These are phyloP conservation scores for Cyphomyrmex costatus DNA, from an alignment of 1,140 invertebrate genomes.

Conservation along the genomic window DNA sequence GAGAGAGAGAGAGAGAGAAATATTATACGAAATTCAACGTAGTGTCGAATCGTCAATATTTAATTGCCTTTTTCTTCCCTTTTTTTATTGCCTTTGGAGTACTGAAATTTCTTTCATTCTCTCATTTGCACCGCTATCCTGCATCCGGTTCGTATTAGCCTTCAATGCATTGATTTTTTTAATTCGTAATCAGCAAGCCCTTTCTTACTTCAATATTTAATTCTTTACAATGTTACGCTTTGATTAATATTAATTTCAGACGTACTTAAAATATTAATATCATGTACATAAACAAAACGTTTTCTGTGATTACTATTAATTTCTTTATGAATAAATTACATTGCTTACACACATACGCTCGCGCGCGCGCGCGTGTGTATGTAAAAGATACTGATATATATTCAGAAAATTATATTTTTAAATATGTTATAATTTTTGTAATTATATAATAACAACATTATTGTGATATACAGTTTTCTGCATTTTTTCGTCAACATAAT, in stretches of 20 bases:
- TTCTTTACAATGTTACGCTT: not conserved
- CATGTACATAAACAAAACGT: not conserved
- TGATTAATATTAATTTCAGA: conserved; percentile 27
- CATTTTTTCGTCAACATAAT: not conserved
- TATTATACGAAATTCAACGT: conserved; percentile 28
- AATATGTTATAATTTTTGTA: not conserved
- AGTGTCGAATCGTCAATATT: conserved; percentile 1
- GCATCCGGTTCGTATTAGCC: conserved; percentile 2
- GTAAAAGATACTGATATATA: not conserved
- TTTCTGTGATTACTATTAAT: not conserved
- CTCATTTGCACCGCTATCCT: conserved; percentile 15
- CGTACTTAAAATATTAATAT: not conserved
- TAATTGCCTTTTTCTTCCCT: conserved; percentile 9
- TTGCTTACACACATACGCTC: no score
- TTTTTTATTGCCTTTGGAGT: not conserved
- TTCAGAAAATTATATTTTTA: conserved; percentile 4
- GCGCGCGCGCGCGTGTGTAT: no score
- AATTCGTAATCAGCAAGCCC: conserved; percentile 15
- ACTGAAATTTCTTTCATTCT: conserved; percentile 26
- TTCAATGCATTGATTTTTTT: conserved; percentile 34
- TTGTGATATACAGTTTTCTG: not conserved
- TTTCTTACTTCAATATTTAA: conserved; percentile 34
- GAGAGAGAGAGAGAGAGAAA: conserved; percentile 14
- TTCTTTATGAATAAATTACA: not conserved
- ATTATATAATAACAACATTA: not conserved